phyloP scores from a whole-genome alignment of 2,113 vertebrate genomes.

The Maccullochella peelii region DNA sequence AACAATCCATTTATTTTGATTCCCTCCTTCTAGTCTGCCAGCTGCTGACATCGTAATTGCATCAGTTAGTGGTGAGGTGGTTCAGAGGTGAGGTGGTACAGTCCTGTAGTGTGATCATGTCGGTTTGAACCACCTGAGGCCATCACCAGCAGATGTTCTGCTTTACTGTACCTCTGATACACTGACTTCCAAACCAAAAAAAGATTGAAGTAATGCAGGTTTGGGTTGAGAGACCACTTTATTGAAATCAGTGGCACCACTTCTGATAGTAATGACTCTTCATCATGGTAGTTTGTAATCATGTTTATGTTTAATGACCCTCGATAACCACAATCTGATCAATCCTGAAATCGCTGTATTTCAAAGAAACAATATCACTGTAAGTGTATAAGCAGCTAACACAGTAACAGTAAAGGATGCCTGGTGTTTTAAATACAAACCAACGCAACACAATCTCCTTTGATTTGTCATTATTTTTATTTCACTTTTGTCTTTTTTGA shows the following conservation, averaged over 20 bases:
- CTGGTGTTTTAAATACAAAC: constrained; percentile 21
- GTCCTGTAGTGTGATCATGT: constrained; percentile 16
- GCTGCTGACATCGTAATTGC: constrained; percentile 75
- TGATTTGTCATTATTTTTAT: constrained; percentile 10
- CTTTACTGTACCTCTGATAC: background rate
- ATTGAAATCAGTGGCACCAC: background rate
- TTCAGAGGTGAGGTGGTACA: constrained; percentile 55
- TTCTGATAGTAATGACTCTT: background rate
- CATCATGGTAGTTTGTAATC: background rate
- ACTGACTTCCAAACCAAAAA: background rate
- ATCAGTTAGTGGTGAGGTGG: constrained; percentile 72
- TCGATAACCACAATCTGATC: background rate
- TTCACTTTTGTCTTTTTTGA: background rate
- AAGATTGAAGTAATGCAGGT: background rate
- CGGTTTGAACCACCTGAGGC: constrained; percentile 28
- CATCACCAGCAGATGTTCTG: background rate
- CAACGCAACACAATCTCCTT: background rate
- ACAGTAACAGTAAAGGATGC: background rate
- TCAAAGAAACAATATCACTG: background rate
- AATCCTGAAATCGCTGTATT: background rate
- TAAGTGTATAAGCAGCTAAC: background rate
- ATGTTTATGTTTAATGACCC: background rate
- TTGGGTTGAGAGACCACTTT: background rate
- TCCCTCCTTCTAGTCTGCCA: constrained; percentile 58
- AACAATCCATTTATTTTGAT: constrained; percentile 74